These are phyloP conservation scores for Scaeva pyrastri DNA, from an alignment of 2,888 invertebrate genomes.

Conservation along the genomic window DNA sequence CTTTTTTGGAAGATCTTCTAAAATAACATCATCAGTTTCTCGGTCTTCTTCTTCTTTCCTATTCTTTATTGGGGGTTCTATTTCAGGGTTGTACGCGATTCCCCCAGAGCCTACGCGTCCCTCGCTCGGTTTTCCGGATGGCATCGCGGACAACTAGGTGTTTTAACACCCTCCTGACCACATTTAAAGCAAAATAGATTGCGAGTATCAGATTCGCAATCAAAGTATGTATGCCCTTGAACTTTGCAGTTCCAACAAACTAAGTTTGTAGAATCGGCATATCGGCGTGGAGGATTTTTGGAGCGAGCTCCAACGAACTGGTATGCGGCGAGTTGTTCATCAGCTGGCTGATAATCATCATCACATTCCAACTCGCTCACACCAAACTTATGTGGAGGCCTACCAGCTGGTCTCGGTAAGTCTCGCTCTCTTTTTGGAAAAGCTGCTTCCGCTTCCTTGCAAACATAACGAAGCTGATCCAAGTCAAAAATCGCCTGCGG, in stretches of 20 bases:
- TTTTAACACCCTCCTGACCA: background rate
- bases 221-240: background rate
- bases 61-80: background rate
- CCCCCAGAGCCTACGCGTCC: background rate
- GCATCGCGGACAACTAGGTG: background rate
- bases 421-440: no score
- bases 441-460: no score
- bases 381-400: no score
- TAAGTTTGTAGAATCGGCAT: background rate
- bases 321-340: background rate
- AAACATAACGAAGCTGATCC: no score
- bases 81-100: background rate
- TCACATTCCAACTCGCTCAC: no score
- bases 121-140: background rate
- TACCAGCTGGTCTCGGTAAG: no score
- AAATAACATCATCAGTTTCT: background rate
- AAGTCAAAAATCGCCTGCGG: no score
- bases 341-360: background rate
- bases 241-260: background rate
- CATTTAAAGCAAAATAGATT: background rate
- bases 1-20: background rate
- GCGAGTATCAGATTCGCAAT: background rate
- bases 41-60: background rate
- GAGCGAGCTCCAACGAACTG: background rate
- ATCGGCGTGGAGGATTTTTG: background rate